phyloP scores from a whole-genome alignment of 2,113 vertebrate genomes.

The Callaeas wilsoni region DNA sequence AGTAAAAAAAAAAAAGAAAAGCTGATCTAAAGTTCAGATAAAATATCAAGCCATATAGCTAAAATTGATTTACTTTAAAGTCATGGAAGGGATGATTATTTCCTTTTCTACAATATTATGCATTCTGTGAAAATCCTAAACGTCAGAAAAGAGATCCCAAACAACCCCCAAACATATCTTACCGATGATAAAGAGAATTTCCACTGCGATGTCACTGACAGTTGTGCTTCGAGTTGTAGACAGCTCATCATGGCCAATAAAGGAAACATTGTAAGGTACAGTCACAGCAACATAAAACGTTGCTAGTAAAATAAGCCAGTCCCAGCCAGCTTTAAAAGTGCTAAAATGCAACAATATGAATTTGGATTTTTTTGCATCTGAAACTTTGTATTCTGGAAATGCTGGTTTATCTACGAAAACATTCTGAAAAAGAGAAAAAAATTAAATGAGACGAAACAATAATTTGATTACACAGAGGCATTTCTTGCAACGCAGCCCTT shows the following conservation, averaged over 20 bases:
- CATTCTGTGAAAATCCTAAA: neutral
- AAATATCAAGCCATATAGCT: neutral
- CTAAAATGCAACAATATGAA: constrained; percentile 98
- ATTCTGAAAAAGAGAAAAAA: constrained; percentile 79
- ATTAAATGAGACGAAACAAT: neutral
- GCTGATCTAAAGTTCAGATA: neutral
- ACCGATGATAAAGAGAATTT: constrained; percentile 98
- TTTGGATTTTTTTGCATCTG: constrained; percentile 95
- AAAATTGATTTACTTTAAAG: neutral
- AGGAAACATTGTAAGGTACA: constrained; percentile 97
- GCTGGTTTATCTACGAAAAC: constrained; percentile 94
- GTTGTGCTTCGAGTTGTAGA: constrained; percentile 93
- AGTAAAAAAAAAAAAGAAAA: neutral
- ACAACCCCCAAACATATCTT: constrained; percentile 20
- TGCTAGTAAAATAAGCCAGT: constrained; percentile 95
- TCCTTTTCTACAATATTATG: neutral
- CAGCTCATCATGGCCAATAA: constrained; percentile 91
- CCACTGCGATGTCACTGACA: constrained; percentile 95
- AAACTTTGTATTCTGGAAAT: constrained; percentile 97
- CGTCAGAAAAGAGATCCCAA: neutral
- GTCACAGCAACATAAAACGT: constrained; percentile 98
- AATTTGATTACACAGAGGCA: neutral
- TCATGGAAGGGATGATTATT: neutral
- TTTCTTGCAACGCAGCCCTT: neutral
- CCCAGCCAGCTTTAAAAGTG: constrained; percentile 97